These are phyloP conservation scores for Frankliniella intonsa DNA, from an alignment of 2,888 invertebrate species.

Conservation along the genomic window DNA sequence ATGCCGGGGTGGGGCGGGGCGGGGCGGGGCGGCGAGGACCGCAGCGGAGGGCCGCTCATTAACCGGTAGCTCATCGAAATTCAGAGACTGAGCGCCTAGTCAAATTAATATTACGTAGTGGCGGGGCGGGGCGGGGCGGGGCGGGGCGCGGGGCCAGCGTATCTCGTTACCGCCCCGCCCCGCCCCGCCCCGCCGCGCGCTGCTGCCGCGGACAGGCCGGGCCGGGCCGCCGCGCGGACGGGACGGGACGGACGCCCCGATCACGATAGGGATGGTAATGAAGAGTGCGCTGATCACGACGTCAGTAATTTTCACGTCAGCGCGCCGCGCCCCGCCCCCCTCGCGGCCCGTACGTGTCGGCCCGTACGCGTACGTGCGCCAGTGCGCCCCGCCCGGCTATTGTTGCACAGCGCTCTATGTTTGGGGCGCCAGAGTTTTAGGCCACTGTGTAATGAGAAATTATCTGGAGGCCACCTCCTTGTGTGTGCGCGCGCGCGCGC, in stretches of 20 bases:
- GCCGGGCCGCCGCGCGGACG: too few species aligned
- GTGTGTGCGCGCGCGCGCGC: too few species aligned
- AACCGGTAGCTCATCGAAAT: slow-evolving; percentile 24
- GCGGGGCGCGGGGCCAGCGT: not conserved
- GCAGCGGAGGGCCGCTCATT: not conserved
- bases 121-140: not conserved
- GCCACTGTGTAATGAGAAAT: too few species aligned
- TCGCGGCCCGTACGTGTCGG: not conserved
- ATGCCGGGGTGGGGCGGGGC: not conserved
- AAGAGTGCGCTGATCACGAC: slow-evolving; percentile 16
- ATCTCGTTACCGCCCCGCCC: slow-evolving; percentile 2
- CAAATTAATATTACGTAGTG: slow-evolving; percentile 7
- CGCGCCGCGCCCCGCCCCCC: not conserved
- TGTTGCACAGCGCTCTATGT: too few species aligned
- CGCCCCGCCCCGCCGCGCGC: too few species aligned
- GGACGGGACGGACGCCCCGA: too few species aligned
- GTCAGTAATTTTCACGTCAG: slow-evolving; percentile 10
- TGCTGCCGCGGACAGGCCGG: too few species aligned
- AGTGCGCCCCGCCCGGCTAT: not conserved
- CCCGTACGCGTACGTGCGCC: not conserved
- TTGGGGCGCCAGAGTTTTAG: too few species aligned
- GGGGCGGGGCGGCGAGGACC: not conserved
- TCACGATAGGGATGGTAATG: slow-evolving; percentile 19
- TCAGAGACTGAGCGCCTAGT: slow-evolving; percentile 22
- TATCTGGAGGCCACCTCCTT: too few species aligned